Base-by-base conservation (phyloP, 2,888 invertebrate genomes). In the Phytoseiulus persimilis region DNA sequence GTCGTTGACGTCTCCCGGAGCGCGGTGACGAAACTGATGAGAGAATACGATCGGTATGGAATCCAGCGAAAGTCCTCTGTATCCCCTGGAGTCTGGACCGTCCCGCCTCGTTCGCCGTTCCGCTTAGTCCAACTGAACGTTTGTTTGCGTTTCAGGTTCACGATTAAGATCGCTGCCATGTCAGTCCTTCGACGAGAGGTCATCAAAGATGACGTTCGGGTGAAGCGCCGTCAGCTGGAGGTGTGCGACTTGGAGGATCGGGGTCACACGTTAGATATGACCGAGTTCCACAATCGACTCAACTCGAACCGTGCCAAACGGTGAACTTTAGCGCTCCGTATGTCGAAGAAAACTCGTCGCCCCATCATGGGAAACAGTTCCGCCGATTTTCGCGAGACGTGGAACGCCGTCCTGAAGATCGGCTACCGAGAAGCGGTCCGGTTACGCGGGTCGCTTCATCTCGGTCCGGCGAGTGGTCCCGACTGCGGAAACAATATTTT, bases 151-250 rank as follows among this genome's bases (percentile, higher is more conserved):
- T 39, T 6, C 45, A 87, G 87, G 87, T 87, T 87, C 45, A 87
- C 87, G 87, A 87, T 87, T 23, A 87, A 87, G 18, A 45, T 87
- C 11, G 87, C 87, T 11, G 87, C 87, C 6, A 87, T 87, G 87
- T 87, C 87, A 31, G 87, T 87, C 6, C 45, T 87, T 39, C 87
- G 87, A 6, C 87, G 87, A n/a, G 87, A 87, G 31, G 87, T 87
- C 39, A 87, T 87, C 87, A 87, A 87, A 45, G 87, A 87, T 39
- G 87, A 87, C 32, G 87, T 87, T 9, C 87, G 87, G n/a, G 87
- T 87, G 32, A 87, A 87, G 33, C 87, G 87, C 28, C 87, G 87
- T 33, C 87, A 87, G 14, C 87, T 87, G n/a, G 87, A 87, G 33
- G 87, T 87, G 9, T 33, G 87, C n/a, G 87, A 87, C 33, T 31